Evolutionary conservation across 2,113 vertebrate species (phyloP), one percentile per base, ranked within the genome.

Genomic region (Sterrhoptilus dennistouni): DNA sequence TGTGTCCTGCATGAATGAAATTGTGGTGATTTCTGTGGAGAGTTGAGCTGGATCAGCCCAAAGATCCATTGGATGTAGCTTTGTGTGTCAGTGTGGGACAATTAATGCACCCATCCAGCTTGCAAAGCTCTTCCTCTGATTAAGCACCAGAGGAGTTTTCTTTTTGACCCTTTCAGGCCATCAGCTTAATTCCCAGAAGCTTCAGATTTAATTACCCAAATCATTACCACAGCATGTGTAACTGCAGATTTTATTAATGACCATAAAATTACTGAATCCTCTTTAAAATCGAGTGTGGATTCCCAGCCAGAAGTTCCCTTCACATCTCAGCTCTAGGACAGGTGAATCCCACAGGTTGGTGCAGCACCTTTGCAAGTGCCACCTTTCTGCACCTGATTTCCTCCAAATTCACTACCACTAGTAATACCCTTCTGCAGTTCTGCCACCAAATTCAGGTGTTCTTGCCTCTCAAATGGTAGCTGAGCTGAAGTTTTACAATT

Each of bases 161-260:
- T 85, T 96, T 77, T 54, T 95, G 93, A 96, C 95, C 95, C 93
- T 95, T 83, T 78, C 95, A 79, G 90, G 86, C 95, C 89, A 93
- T 95, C 92, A 78, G 60, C 92, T 92, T 92, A 86, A 96, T 96
- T 94, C 95, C 93, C 90, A 94, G 95, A 96, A 96, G 90, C 90
- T 94, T 93, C 85, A 44, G 44, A 71, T 96, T 96, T 96, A 93
- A 95, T 97, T 96, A 92, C 79, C 92, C 90, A 33, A 92, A 81
- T 92, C 92, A 94, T 96, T 97, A 93, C 77, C 83, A 78, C 86
- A 88, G 91, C 90, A 68, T 68, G 90, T 44, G 21, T 59, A 93
- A 83, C 93, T 95, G 83, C 90, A 90, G 92, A 64, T 96, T 93
- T 96, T 92, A 93, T 93, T 95, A 92, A 96, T 78, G 90, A 53